phyloP scores from a whole-genome alignment of 1,140 invertebrate genomes.

The Pseudoatta argentina region DNA sequence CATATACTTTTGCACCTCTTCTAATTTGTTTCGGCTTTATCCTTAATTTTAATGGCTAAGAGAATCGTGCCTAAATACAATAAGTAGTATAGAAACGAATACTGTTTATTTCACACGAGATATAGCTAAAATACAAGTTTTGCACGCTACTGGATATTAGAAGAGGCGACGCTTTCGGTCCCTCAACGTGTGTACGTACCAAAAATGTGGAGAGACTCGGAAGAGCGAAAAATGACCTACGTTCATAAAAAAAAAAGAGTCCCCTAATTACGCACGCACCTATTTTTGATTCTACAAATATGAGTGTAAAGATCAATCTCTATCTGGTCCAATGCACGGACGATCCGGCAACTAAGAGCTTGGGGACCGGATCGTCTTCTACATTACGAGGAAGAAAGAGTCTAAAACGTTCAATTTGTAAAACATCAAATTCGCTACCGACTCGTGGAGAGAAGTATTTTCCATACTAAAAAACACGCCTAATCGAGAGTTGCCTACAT shows the following conservation, averaged over 20 bases:
- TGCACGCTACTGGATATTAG: conserved; percentile 21
- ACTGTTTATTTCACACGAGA: conserved; percentile 15
- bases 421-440: conserved; percentile 61
- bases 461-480: conserved; percentile 50
- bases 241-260: conserved; percentile 43
- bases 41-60: neutral
- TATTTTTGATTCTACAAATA: conserved; percentile 42
- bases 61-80: neutral
- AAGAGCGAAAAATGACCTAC: conserved; percentile 15
- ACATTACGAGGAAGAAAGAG: conserved; percentile 2
- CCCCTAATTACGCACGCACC: conserved; percentile 14
- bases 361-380: conserved; percentile 3
- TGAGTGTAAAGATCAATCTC: conserved; percentile 30
- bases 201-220: conserved; percentile 20
- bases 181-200: conserved; percentile 16
- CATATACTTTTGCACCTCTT: conserved; percentile 32
- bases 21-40: neutral
- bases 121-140: conserved; percentile 33
- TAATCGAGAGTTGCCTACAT: conserved; percentile 21
- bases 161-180: conserved; percentile 11
- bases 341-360: conserved; percentile 12
- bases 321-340: conserved; percentile 27
- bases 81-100: conserved; percentile 49
- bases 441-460: conserved; percentile 36
- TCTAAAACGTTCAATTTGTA: conserved; percentile 49